Conservation (phyloP, 2,797 vertebrate species). For the Peromyscus nudipes region DNA sequence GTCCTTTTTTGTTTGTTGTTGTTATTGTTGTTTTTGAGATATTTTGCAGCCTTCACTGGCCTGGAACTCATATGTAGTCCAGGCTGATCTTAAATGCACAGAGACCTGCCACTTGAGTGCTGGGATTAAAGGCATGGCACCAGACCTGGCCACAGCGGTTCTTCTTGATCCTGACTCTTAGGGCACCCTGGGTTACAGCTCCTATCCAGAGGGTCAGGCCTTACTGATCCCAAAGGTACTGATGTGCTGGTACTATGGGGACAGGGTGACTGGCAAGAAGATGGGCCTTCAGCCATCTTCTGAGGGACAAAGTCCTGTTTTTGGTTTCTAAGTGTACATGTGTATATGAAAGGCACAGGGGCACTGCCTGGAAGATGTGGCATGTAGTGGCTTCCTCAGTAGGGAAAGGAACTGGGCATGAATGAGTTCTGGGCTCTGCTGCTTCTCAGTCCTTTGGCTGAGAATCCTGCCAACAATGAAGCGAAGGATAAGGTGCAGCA, state of each 20-base stretch:
- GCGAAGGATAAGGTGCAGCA: accelerated
- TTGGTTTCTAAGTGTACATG: not conserved
- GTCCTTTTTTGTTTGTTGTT: not conserved
- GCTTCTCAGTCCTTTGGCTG: not conserved
- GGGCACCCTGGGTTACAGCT: not conserved
- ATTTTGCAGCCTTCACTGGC: not conserved
- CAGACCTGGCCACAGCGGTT: not conserved
- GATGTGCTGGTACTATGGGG: not conserved
- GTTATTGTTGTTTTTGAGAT: not conserved
- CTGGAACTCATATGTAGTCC: not conserved
- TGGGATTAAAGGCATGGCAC: not conserved
- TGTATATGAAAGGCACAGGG: not conserved
- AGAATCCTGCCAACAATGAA: not conserved
- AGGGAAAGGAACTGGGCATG: too few relatives aligned
- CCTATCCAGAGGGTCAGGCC: not conserved
- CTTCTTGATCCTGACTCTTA: not conserved
- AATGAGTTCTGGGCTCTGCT: not conserved
- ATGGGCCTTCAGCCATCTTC: not conserved
- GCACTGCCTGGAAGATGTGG: not conserved
- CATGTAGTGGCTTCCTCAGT: not conserved
- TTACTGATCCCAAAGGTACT: not conserved
- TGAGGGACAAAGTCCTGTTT: not conserved
- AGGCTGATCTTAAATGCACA: not conserved
- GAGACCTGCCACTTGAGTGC: not conserved
- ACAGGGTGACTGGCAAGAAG: not conserved